A percentile compares a stretch with the other conserved stretches of the same genome.
Evolutionary conservation across 2,113 vertebrate species (phyloP).

Genomic region (Sialia sialis): DNA sequence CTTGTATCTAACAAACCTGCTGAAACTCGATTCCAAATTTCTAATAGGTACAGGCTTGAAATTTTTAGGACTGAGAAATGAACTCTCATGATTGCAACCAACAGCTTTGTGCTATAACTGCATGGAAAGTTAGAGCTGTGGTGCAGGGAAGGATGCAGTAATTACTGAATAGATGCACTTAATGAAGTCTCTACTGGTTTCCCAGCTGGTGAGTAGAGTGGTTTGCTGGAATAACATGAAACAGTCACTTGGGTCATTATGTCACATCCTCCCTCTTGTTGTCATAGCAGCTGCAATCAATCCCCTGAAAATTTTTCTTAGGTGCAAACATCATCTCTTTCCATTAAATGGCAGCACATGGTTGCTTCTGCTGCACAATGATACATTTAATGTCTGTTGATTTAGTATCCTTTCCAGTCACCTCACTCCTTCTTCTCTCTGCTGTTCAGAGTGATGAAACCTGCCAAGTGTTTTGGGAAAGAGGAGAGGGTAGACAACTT

Average conservation of each 20-base stretch:
- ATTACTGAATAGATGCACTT: slow-evolving; percentile 70
- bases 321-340: neutral
- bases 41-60: neutral
- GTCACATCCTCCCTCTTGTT: slow-evolving; percentile 68
- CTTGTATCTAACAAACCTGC: neutral
- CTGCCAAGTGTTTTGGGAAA: neutral
- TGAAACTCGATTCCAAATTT: neutral
- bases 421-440: neutral
- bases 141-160: slow-evolving; percentile 53
- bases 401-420: neutral
- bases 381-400: neutral
- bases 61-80: neutral
- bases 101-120: neutral
- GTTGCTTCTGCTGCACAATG: neutral
- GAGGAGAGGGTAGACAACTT: neutral
- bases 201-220: slow-evolving; percentile 14
- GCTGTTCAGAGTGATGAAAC: neutral
- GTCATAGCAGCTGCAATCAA: slow-evolving; percentile 73
- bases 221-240: slow-evolving; percentile 10
- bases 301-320: slow-evolving; percentile 21
- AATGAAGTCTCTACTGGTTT: slow-evolving; percentile 74
- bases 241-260: slow-evolving; percentile 42
- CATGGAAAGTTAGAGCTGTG: neutral
- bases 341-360: neutral
- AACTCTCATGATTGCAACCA: neutral